Conservation (phyloP, 1,140 invertebrate genomes). For the Drosophila rufa region DNA sequence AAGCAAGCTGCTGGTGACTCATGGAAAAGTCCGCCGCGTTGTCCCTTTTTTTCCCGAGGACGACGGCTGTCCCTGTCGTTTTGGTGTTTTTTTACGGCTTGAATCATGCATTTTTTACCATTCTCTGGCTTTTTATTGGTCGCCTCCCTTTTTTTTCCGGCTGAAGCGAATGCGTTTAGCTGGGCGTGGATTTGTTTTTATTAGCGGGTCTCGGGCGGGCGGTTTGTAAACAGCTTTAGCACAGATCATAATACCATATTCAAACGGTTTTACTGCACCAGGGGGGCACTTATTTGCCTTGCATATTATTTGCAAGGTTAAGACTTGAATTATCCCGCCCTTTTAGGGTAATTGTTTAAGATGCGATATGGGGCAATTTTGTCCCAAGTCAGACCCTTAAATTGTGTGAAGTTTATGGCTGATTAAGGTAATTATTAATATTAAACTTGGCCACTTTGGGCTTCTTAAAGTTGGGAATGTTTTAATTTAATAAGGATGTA, state of each 20-base stretch:
- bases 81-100: slow-evolving; percentile 59
- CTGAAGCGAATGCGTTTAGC: slow-evolving; percentile 24
- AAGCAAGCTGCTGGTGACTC: slow-evolving; percentile 52
- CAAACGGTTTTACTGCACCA: slow-evolving; percentile 68
- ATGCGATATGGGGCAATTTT: neutral
- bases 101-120: slow-evolving; percentile 81
- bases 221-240: slow-evolving; percentile 71
- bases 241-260: slow-evolving; percentile 63
- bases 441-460: neutral
- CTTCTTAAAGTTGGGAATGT: too few relatives aligned
- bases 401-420: neutral
- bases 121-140: slow-evolving; percentile 71
- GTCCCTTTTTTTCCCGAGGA: slow-evolving; percentile 17
- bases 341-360: slow-evolving; percentile 38
- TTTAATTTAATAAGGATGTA: too few relatives aligned
- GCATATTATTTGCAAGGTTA: slow-evolving; percentile 19
- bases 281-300: slow-evolving; percentile 19
- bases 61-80: slow-evolving; percentile 37
- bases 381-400: neutral
- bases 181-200: slow-evolving; percentile 46
- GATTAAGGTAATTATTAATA: neutral
- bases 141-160: slow-evolving; percentile 10
- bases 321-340: slow-evolving; percentile 1
- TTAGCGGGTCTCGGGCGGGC: slow-evolving; percentile 49
- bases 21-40: slow-evolving; percentile 35